Conservation (phyloP, 2,797 vertebrate species). For the Pelobates cultripes region DNA sequence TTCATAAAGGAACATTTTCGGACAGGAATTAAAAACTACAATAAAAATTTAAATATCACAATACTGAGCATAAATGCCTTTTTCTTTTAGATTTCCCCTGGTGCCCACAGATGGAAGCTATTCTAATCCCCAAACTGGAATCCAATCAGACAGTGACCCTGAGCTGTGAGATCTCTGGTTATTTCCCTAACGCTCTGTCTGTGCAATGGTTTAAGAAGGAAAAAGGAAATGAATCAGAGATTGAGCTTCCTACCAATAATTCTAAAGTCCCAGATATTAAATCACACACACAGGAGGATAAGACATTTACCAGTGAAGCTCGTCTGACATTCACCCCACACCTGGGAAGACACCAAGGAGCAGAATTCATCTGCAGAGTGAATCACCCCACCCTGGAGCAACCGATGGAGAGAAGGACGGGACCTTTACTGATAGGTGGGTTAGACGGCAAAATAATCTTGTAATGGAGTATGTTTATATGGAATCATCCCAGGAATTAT, state of each 20-base stretch:
- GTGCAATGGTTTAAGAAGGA: slow-evolving; percentile 35
- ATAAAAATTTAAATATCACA: no score
- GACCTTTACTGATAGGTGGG: slow-evolving; percentile 21
- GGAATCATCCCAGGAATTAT: no score
- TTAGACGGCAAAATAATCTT: background rate
- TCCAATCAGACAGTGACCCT: background rate
- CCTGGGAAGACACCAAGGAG: slow-evolving; percentile 16
- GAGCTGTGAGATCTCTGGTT: background rate
- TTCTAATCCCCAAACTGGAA: background rate
- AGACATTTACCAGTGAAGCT: background rate
- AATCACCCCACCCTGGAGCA: slow-evolving; percentile 20
- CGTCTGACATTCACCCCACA: slow-evolving; percentile 16
- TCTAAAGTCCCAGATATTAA: background rate
- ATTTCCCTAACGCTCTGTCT: slow-evolving; percentile 1
- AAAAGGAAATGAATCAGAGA: background rate
- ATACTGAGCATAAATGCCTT: no score
- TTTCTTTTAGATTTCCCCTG: slow-evolving; percentile 35
- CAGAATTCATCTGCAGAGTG: slow-evolving; percentile 39
- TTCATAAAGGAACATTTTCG: no score
- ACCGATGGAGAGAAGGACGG: slow-evolving; percentile 9
- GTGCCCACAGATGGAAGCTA: slow-evolving; percentile 17
- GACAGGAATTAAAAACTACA: no score
- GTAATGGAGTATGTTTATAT: no score
- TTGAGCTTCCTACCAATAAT: background rate
- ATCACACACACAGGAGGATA: background rate